Conservation (phyloP, 2,888 invertebrate genomes). For the Alviniconcha strummeri region DNA sequence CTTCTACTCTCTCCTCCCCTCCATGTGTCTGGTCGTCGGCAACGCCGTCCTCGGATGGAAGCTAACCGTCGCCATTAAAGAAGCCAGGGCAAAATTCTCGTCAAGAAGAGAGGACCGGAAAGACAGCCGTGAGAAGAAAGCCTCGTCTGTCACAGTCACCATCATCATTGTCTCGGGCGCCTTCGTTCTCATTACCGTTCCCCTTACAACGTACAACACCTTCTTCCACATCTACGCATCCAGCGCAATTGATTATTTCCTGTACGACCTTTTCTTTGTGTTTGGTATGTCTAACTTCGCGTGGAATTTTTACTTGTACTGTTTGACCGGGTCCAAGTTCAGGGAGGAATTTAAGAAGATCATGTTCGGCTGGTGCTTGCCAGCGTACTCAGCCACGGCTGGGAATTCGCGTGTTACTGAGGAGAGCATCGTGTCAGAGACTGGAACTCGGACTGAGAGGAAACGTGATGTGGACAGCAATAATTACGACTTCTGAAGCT, state of each 20-base stretch:
- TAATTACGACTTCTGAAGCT: not conserved
- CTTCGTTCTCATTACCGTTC: not conserved
- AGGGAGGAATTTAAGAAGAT: not conserved
- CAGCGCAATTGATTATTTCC: not conserved
- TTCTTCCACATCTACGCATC: not conserved
- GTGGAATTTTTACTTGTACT: conserved; percentile 5
- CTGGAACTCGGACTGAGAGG: too few relatives aligned
- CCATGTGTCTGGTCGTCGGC: not conserved
- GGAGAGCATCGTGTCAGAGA: too few relatives aligned
- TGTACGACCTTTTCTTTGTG: not conserved
- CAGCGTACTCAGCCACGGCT: too few relatives aligned
- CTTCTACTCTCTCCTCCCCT: not conserved
- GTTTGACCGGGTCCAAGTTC: not conserved
- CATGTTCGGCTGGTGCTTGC: not conserved
- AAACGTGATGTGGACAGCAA: too few relatives aligned
- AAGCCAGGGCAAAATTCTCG: not conserved
- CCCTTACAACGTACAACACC: not conserved
- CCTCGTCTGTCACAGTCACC: not conserved
- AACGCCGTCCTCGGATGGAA: not conserved
- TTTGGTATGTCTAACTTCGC: not conserved
- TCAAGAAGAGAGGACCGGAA: not conserved
- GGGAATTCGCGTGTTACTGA: too few relatives aligned
- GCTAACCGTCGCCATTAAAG: not conserved
- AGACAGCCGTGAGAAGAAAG: not conserved
- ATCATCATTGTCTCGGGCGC: not conserved